phyloP scores from a whole-genome alignment of 1,140 invertebrate genomes.

The Palaemon carinicauda region DNA sequence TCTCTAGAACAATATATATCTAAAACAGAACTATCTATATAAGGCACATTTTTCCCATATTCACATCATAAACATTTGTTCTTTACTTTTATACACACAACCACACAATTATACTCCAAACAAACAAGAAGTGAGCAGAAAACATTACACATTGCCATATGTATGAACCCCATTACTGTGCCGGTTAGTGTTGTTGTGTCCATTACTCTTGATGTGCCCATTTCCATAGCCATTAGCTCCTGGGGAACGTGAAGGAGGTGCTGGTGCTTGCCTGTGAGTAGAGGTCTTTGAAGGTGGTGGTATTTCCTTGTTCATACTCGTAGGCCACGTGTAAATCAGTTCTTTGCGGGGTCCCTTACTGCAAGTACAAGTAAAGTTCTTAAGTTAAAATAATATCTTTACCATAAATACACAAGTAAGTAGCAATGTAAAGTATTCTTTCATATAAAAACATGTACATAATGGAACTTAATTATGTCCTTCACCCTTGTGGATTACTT shows the following conservation, averaged over 20 bases:
- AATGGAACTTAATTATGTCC: too few species aligned
- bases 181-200: background rate
- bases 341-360: conserved; percentile 50
- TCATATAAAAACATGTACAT: background rate
- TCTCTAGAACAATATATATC: background rate
- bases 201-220: conserved; percentile 15
- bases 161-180: conserved; percentile 30
- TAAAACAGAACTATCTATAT: background rate
- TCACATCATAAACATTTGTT: background rate
- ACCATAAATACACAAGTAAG: too few species aligned
- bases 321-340: conserved; percentile 53
- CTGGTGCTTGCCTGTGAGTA: background rate
- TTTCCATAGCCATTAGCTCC: conserved; percentile 29
- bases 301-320: conserved; percentile 50
- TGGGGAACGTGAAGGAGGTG: conserved; percentile 21
- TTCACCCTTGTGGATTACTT: too few species aligned
- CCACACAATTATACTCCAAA: background rate
- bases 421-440: background rate
- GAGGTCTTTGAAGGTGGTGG: conserved; percentile 23
- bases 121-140: background rate
- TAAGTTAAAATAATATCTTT: background rate
- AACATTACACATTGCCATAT: background rate
- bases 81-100: background rate
- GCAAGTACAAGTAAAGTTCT: background rate
- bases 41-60: background rate